Evolutionary conservation across 1,140 invertebrate genomes (phyloP), one percentile per base, ranked within the genome.

Genomic region (Grapholita molesta): DNA sequence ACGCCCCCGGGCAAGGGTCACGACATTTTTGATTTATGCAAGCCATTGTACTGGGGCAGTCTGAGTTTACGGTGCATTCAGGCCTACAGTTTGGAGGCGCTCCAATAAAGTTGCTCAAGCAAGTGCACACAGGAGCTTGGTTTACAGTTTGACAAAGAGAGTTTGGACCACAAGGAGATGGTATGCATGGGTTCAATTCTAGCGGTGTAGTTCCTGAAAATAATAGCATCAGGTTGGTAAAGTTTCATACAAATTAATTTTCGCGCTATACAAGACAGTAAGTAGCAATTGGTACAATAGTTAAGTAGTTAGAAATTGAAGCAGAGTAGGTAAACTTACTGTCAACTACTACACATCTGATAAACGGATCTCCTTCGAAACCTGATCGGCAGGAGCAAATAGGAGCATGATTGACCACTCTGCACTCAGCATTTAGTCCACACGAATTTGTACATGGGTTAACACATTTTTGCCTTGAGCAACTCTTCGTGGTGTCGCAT

Each of bases 401-500:
- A 2, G 96, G 96, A 79, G 94, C 95, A 78, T 97, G 96, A 84
- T 95, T 95, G 4, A 95, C 92, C 42, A 96, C 94, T 86, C 93
- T 92, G 77, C 96, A 97, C 73, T 95, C 93, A 18, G 96, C 94
- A 78, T 96, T 95, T 30, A 95, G 82, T 32, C 96, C 96, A 83
- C 96, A 96, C 61, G 93, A 93, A 55, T 94, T 95, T 35, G 93
- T 86, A 78, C 95, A 96, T 61, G 95, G 95, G 86, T 96, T 92
- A 75, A 92, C 85, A 86, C 95, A 95, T 87, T 94, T 94, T 74
- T 94, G 94, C 53, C 90, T 92, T 1, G 94, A 85, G 82, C 97
- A 98, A 55, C 96, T 95, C 83, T 97, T 96, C 71, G 97, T 94
- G 61, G 95, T 95, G 11, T 95, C 93, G 85, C 97, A 98, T 53